Evolutionary conservation across 2,888 invertebrate genomes (phyloP).

Genomic region (Epistrophe grossulariae): DNA sequence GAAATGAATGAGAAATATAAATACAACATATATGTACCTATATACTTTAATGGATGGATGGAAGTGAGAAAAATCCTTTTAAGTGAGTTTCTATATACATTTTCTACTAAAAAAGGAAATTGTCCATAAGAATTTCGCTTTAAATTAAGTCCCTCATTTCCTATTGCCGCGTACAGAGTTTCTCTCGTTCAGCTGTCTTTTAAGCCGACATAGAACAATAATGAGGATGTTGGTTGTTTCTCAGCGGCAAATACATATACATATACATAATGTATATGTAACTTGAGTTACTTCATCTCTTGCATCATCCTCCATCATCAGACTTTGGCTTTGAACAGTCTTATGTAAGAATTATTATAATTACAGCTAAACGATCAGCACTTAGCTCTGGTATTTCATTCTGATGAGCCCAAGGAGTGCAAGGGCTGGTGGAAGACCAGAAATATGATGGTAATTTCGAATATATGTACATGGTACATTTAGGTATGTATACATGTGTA

Average conservation of each 20-base stretch:
- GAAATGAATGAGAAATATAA: not conserved
- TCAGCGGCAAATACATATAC: not conserved
- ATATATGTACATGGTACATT: not conserved
- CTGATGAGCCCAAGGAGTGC: not conserved
- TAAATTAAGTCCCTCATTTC: slow-evolving; percentile 33
- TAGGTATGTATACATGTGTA: no score
- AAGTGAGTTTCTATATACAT: not conserved
- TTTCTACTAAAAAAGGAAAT: slow-evolving; percentile 4
- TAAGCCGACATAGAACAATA: slow-evolving; percentile 31
- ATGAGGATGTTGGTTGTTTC: slow-evolving; percentile 22
- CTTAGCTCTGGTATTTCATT: slow-evolving; percentile 37
- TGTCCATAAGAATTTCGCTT: slow-evolving; percentile 6
- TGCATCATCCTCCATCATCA: not conserved
- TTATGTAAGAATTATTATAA: slow-evolving; percentile 55
- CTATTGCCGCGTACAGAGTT: not conserved
- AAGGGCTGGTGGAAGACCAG: slow-evolving; percentile 3
- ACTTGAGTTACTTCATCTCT: slow-evolving; percentile 16
- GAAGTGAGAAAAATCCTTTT: not conserved
- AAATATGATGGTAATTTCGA: not conserved
- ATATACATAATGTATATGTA: not conserved
- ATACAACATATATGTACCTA: not conserved
- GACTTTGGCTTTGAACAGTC: not conserved
- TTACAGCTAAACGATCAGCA: slow-evolving; percentile 51
- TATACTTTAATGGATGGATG: not conserved
- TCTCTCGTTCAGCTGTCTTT: not conserved